Evolutionary conservation across 1,140 invertebrate species (phyloP).

Genomic region (Aphidius ervi): DNA sequence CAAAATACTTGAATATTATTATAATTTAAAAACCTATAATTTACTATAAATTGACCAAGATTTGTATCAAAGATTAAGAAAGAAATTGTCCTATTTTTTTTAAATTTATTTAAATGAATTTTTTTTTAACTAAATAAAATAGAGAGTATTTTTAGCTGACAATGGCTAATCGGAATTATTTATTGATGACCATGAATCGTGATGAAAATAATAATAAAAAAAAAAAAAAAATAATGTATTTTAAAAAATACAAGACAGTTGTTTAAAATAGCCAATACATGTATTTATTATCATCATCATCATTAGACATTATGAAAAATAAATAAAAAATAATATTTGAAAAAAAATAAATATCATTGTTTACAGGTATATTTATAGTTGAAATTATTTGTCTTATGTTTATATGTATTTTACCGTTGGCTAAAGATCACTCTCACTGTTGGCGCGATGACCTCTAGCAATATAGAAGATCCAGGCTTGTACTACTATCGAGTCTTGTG

Average conservation of each 20-base stretch:
- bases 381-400: neutral
- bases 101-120: neutral
- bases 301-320: no score
- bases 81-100: no score
- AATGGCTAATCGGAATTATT: constrained; percentile 1
- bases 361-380: no score
- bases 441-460: constrained; percentile 5
- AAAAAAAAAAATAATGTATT: constrained; percentile 6
- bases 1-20: no score
- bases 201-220: constrained; percentile 2
- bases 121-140: neutral
- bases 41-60: neutral
- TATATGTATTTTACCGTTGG: neutral
- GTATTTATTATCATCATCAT: no score
- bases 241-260: no score
- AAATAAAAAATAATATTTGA: no score
- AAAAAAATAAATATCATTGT: no score
- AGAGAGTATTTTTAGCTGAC: no score
- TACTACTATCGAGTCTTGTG: neutral
- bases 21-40: neutral
- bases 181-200: constrained; percentile 11
- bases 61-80: neutral
- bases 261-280: no score
- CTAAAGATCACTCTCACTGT: constrained; percentile 14
- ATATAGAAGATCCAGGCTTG: no score